Evolutionary conservation across 1,140 invertebrate species (phyloP), one percentile per base, ranked within the genome.

Genomic region (Pseudomyrmex concolor): DNA sequence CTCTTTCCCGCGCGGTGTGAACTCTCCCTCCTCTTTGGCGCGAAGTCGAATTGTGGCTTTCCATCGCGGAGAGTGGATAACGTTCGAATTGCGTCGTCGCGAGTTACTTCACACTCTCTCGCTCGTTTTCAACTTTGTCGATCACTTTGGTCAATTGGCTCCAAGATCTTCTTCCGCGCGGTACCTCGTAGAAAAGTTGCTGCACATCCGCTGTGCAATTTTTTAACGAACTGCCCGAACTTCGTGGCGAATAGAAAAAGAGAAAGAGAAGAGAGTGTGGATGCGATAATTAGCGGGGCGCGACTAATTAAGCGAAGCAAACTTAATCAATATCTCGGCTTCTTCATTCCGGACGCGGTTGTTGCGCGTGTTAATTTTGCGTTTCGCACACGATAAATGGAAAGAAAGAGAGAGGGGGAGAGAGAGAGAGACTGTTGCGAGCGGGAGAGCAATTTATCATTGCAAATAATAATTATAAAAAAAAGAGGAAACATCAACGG

Each of bases 221-320:
- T 34, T 2, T 43, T 19, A 54, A 59, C 51, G 10, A 78, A 48
- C 12, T 48, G 4, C 10, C 13, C 15, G 15, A 76, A 74, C 72
- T 63, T 64, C 13, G 17, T 54, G 45, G 34, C 34, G 5, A 34
- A 34, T 0, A 34, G 5, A 7, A 34, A 34, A 34, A 34, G 34
- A 25, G 25, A 25, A 25, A 25, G 22, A 25, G 62, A 4, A 15
- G 12, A 8, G 5, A 51, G 17, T 68, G 15, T 34, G 43, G 15
- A 19, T 19, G 34, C 5, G 43, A 45, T 59, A 70, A 78, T 78
- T 78, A 78, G 22, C 54, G 5, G 12, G 66, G 7, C 43, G 43
- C 55, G 66, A 55, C 76, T 80, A 80, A 80, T 80, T 80, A 71
- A 80, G 66, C 76, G 66, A 19, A 48, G 15, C n/a, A 70, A 80